phyloP scores from a whole-genome alignment of 2,888 invertebrate genomes.

The Dicyrtomina minuta region DNA sequence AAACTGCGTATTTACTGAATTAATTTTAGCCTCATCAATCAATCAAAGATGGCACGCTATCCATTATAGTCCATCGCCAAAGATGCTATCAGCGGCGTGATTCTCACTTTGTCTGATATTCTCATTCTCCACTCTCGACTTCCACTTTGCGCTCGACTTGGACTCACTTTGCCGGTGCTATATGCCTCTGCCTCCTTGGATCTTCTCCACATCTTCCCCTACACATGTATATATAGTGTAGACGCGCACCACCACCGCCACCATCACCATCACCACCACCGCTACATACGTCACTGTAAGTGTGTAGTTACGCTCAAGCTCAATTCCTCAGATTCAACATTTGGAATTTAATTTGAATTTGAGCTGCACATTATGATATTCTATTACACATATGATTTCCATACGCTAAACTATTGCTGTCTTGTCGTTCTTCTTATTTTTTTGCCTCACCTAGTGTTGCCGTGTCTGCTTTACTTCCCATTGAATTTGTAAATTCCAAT shows the following conservation, averaged over 20 bases:
- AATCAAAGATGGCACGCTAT: constrained; percentile 50
- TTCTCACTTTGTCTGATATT: constrained; percentile 15
- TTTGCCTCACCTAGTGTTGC: too few relatives aligned
- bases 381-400: too few relatives aligned
- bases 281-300: too few relatives aligned
- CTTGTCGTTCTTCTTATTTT: too few relatives aligned
- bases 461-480: neutral
- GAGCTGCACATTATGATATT: neutral
- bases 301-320: too few relatives aligned
- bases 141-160: neutral
- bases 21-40: constrained; percentile 53
- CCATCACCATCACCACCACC: too few relatives aligned
- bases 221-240: neutral
- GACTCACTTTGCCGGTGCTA: too few relatives aligned
- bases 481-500: neutral
- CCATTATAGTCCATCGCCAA: constrained; percentile 31
- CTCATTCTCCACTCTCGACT: neutral
- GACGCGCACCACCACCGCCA: too few relatives aligned
- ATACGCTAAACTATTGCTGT: too few relatives aligned
- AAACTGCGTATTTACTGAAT: constrained; percentile 52
- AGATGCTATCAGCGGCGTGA: constrained; percentile 33
- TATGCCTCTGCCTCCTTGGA: neutral
- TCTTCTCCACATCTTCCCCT: neutral
- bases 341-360: constrained; percentile 1
- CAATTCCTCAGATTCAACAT: neutral